Evolutionary conservation across 2,888 invertebrate species (phyloP).

Genomic region (Sylvicola fuscatus): DNA sequence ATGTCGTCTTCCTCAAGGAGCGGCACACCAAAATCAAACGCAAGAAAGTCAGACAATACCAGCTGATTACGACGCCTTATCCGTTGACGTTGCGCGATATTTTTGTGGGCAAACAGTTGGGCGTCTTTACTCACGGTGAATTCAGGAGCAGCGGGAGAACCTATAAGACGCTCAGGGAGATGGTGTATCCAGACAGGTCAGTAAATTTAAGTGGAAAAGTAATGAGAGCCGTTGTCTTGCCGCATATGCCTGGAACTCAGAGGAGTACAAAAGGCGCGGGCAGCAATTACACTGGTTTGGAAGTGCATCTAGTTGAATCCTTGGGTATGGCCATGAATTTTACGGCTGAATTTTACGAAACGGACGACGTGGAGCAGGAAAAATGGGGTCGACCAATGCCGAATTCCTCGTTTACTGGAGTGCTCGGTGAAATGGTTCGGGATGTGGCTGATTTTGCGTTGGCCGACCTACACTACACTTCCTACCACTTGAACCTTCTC

Average conservation of each 20-base stretch:
- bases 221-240: slow-evolving; percentile 39
- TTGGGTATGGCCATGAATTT: slow-evolving; percentile 53
- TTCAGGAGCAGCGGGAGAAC: slow-evolving; percentile 15
- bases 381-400: slow-evolving; percentile 44
- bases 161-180: slow-evolving; percentile 16
- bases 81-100: slow-evolving; percentile 36
- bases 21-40: slow-evolving; percentile 21
- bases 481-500: slow-evolving; percentile 41
- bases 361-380: slow-evolving; percentile 33
- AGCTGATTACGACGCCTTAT: slow-evolving; percentile 51
- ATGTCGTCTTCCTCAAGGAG: slow-evolving; percentile 46
- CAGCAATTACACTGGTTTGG: slow-evolving; percentile 34
- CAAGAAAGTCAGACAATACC: slow-evolving; percentile 23
- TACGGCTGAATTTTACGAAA: slow-evolving; percentile 41
- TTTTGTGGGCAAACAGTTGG: slow-evolving; percentile 38
- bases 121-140: slow-evolving; percentile 25
- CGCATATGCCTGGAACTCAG: slow-evolving; percentile 42
- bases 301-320: slow-evolving; percentile 46
- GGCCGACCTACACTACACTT: slow-evolving; percentile 57
- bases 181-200: slow-evolving; percentile 35
- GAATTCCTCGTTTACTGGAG: slow-evolving; percentile 47
- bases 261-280: slow-evolving; percentile 7
- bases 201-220: slow-evolving; percentile 33
- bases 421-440: slow-evolving; percentile 48
- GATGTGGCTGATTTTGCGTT: slow-evolving; percentile 50